Conservation (phyloP, 2,113 vertebrate genomes). For the Dryoscopus gambensis region DNA sequence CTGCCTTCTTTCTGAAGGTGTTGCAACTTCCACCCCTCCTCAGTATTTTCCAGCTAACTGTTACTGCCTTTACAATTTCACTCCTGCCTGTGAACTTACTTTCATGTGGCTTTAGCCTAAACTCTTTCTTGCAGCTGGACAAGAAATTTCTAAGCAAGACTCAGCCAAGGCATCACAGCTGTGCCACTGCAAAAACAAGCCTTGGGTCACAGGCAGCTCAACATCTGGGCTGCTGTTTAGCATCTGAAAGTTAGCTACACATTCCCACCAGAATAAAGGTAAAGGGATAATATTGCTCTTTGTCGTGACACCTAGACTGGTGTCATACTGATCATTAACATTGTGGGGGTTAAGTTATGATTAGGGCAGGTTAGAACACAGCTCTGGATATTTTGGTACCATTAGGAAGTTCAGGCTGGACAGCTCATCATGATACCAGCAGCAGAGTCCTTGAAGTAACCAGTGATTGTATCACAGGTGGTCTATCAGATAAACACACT, state of each 20-base stretch:
- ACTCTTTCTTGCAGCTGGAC: not conserved
- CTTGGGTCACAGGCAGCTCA: not conserved
- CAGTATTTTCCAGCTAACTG: not conserved
- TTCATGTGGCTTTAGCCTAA: not conserved
- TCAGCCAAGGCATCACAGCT: not conserved
- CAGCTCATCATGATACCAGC: not conserved
- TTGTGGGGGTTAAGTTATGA: rapidly evolving
- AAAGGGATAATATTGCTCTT: not conserved
- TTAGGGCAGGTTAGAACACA: not conserved
- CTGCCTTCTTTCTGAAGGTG: not conserved
- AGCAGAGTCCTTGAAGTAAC: not conserved
- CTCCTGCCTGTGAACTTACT: not conserved
- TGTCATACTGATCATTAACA: not conserved
- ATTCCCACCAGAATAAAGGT: not conserved
- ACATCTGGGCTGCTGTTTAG: not conserved
- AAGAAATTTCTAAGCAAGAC: not conserved
- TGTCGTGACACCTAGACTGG: not conserved
- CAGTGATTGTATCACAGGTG: not conserved
- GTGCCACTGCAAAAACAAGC: not conserved
- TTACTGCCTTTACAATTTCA: not conserved
- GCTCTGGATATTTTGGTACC: not conserved
- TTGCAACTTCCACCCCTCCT: not conserved
- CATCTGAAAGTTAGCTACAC: not conserved
- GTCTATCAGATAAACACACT: not conserved
- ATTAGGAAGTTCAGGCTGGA: not conserved